Evolutionary conservation across 92 coral and sea anemone genomes (phyloP).

Genomic region (Epizoanthus ramosus): DNA sequence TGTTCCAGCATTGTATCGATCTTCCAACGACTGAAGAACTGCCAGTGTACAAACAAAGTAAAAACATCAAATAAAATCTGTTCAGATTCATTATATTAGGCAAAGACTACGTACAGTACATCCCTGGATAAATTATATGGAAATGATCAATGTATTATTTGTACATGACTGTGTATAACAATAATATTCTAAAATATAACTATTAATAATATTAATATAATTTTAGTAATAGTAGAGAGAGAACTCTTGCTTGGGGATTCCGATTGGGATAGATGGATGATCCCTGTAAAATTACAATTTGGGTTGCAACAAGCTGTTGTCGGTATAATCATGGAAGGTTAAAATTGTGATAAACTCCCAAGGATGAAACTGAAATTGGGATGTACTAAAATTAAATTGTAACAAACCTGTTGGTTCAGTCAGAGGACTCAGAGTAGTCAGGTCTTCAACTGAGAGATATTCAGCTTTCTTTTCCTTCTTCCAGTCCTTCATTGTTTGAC

Average conservation of each 20-base stretch:
- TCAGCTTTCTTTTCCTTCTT: constrained; percentile 33
- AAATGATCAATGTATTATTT: too few species aligned
- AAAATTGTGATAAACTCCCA: too few species aligned
- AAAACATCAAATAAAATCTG: background rate
- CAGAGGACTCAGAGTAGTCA: constrained; percentile 74
- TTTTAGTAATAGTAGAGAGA: too few species aligned
- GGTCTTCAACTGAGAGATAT: constrained; percentile 46
- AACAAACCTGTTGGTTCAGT: constrained; percentile 77
- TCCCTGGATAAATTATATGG: background rate
- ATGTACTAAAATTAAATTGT: background rate
- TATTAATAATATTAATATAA: too few species aligned
- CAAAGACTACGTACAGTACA: background rate
- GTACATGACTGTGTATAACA: background rate
- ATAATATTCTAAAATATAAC: background rate
- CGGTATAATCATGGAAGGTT: too few species aligned
- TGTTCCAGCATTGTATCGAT: constrained; percentile 63
- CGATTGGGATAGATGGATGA: too few species aligned
- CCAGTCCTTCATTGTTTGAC: constrained; percentile 17
- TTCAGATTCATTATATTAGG: background rate
- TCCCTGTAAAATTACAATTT: background rate
- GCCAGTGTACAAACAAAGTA: background rate
- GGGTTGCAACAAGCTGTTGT: too few species aligned
- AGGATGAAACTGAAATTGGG: background rate
- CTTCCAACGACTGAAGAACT: constrained; percentile 68
- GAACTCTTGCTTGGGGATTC: too few species aligned